Evolutionary conservation across 2,797 vertebrate genomes (phyloP).

Genomic region (Melanogrammus aeglefinus): DNA sequence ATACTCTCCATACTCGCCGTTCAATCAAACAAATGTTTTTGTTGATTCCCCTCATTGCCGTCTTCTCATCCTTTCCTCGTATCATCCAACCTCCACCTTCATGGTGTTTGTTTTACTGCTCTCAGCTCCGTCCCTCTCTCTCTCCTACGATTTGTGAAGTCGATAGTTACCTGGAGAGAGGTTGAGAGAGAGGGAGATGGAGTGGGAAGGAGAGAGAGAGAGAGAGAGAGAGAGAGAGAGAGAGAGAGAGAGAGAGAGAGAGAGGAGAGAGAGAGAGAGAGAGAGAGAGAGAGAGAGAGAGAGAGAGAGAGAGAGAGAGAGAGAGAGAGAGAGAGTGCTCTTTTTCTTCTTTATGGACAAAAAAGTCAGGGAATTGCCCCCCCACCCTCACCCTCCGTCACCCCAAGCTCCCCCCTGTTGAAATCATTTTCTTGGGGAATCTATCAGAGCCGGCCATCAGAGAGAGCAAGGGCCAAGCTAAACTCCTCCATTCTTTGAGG

Average conservation of each 20-base stretch:
- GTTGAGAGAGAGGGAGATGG: neutral
- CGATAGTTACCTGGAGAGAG: neutral
- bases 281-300: too few relatives aligned
- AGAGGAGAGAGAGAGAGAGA: too few relatives aligned
- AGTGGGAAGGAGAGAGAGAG: neutral
- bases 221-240: too few relatives aligned
- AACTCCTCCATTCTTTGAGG: constrained; percentile 72
- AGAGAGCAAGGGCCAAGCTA: constrained; percentile 57
- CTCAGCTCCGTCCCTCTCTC: neutral
- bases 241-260: too few relatives aligned
- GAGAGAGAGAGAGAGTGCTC: too few relatives aligned
- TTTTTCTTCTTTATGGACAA: too few relatives aligned
- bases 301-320: too few relatives aligned
- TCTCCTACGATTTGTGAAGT: constrained; percentile 8
- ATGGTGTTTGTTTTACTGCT: constrained; percentile 22
- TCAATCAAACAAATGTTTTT: constrained; percentile 36
- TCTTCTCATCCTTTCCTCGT: constrained; percentile 16
- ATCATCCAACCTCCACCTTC: constrained; percentile 26
- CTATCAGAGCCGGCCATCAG: constrained; percentile 66
- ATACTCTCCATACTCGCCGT: neutral
- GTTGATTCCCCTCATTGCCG: constrained; percentile 31
- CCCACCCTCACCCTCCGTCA: neutral
- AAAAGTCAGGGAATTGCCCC: neutral
- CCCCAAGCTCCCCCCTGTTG: constrained; percentile 39
- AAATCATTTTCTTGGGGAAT: constrained; percentile 61